Conservation (phyloP, 2,797 vertebrate species). For the Sylvia borin region DNA sequence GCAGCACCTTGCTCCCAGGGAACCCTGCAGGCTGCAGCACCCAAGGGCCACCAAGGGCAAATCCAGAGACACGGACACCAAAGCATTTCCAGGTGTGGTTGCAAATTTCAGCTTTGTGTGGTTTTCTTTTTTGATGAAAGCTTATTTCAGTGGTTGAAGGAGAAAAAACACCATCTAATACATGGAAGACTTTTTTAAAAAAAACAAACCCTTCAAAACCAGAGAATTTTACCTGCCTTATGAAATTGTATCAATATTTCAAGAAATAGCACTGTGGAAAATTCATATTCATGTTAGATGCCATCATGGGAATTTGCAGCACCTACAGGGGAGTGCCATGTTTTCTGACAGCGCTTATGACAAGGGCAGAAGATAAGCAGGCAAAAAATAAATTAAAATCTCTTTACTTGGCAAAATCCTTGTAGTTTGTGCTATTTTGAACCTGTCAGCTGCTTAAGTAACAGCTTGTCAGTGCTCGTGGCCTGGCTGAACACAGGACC, state of each 20-base stretch:
- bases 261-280: not conserved
- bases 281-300: not conserved
- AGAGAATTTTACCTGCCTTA: not conserved
- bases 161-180: not conserved
- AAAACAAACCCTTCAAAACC: not conserved
- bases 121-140: not conserved
- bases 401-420: not conserved
- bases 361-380: not conserved
- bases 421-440: constrained; percentile 37
- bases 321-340: not conserved
- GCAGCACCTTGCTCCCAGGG: not conserved
- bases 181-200: not conserved
- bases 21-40: not conserved
- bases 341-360: not conserved
- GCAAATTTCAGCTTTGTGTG: not conserved
- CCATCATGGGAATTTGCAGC: not conserved
- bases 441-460: constrained; percentile 38
- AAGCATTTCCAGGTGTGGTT: not conserved
- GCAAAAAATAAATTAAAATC: not conserved
- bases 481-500: not conserved
- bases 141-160: not conserved
- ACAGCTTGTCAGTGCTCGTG: constrained; percentile 19
- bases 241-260: not conserved
- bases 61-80: fast-evolving
- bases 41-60: not conserved